Evolutionary conservation across 2,113 vertebrate species (phyloP).

Genomic region (Toxotes jaculatrix): DNA sequence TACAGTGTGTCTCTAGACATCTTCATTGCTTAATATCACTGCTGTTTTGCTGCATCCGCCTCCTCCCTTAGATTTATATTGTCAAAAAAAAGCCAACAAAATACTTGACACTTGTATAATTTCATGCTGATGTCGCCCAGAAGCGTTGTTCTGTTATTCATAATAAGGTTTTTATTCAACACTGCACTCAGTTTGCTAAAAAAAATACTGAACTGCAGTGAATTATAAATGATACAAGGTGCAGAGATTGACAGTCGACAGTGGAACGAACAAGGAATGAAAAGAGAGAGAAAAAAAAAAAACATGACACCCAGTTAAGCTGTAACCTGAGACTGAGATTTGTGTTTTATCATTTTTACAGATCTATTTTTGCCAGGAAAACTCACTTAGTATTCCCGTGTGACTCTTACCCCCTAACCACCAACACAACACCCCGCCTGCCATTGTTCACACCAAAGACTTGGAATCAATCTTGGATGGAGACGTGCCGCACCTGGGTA

Average conservation of each 20-base stretch:
- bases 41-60: not conserved
- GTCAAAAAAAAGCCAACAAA: not conserved
- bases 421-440: conserved; percentile 11
- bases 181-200: conserved; percentile 12
- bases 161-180: conserved; percentile 28
- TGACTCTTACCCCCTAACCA: not conserved
- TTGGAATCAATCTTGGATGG: conserved; percentile 47
- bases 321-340: not conserved
- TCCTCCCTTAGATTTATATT: not conserved
- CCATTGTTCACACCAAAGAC: conserved; percentile 22
- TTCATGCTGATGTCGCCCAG: conserved; percentile 40
- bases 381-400: conserved; percentile 4
- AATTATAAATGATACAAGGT: conserved; percentile 50
- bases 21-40: not conserved
- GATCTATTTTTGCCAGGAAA: conserved; percentile 19
- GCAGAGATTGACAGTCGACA: conserved; percentile 38
- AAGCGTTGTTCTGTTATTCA: conserved; percentile 16
- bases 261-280: conserved; percentile 49
- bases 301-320: conserved; percentile 23
- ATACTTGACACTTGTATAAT: conserved; percentile 29
- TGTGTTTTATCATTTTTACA: conserved; percentile 18
- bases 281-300: conserved; percentile 23
- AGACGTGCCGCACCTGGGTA: conserved; percentile 51
- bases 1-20: not conserved
- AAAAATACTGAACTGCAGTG: conserved; percentile 20